These are phyloP conservation scores for Distichodus sexfasciatus DNA, from an alignment of 2,797 vertebrate species.

Conservation along the genomic window DNA sequence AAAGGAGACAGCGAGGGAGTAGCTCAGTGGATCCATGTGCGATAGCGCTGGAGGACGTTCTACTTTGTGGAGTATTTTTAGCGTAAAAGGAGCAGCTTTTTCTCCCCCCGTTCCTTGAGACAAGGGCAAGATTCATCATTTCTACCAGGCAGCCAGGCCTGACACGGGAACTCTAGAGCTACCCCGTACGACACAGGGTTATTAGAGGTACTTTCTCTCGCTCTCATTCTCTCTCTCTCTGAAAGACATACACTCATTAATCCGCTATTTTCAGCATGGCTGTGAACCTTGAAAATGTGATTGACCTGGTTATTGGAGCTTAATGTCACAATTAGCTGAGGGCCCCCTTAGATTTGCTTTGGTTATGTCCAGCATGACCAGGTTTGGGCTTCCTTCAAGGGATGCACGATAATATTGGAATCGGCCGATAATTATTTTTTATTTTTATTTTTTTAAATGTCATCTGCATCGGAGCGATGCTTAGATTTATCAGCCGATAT, in stretches of 20 bases:
- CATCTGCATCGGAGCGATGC: no score
- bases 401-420: no score
- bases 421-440: no score
- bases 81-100: constrained; percentile 61
- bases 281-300: neutral
- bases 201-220: constrained; percentile 12
- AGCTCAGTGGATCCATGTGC: constrained; percentile 50
- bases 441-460: no score
- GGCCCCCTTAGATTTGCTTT: neutral
- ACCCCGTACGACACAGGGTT: constrained; percentile 40
- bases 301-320: constrained; percentile 15
- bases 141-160: constrained; percentile 62
- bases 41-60: constrained; percentile 61
- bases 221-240: neutral
- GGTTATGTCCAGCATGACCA: no score
- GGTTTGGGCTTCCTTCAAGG: no score
- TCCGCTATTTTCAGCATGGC: neutral
- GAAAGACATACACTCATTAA: neutral
- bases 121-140: constrained; percentile 70
- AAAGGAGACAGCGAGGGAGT: neutral
- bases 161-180: constrained; percentile 45
- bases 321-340: neutral
- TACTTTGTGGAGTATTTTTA: constrained; percentile 74
- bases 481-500: no score
- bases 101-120: constrained; percentile 53